These are phyloP conservation scores for Xenus cinereus DNA, from an alignment of 2,113 vertebrate species.

Conservation along the genomic window DNA sequence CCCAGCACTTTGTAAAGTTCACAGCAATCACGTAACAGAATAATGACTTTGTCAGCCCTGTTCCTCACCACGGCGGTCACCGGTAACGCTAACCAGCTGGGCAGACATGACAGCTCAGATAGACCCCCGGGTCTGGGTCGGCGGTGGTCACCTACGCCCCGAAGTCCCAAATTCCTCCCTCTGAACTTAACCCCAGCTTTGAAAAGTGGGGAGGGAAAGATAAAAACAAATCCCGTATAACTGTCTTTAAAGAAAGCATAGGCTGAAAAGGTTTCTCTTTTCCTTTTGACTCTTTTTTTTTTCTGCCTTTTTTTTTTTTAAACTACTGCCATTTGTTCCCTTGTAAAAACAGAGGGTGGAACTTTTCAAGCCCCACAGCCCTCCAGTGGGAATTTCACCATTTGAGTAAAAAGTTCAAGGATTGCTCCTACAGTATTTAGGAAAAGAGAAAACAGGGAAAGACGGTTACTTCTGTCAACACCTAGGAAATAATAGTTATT, in stretches of 20 bases:
- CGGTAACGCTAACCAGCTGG: neutral
- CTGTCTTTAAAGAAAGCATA: neutral
- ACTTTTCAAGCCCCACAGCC: neutral
- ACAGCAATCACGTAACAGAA: neutral
- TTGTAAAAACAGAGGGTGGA: constrained; percentile 9
- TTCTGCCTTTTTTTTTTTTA: neutral
- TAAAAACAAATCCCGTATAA: constrained; percentile 1
- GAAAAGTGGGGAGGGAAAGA: neutral
- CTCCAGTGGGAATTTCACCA: neutral
- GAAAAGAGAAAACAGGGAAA: neutral
- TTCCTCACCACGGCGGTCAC: neutral
- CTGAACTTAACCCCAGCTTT: constrained; percentile 44
- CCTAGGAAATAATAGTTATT: neutral
- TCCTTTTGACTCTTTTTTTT: neutral
- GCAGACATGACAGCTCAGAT: neutral
- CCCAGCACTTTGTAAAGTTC: neutral
- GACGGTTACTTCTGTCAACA: neutral
- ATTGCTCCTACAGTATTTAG: neutral
- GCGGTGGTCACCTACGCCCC: neutral
- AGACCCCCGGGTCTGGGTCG: neutral
- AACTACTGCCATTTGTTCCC: constrained; percentile 28
- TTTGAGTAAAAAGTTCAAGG: constrained; percentile 8
- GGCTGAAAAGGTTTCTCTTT: neutral
- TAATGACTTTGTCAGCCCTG: neutral
- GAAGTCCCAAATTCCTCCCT: neutral